Conservation (phyloP, 2,113 vertebrate species). For the Potamarius usumacintae region DNA sequence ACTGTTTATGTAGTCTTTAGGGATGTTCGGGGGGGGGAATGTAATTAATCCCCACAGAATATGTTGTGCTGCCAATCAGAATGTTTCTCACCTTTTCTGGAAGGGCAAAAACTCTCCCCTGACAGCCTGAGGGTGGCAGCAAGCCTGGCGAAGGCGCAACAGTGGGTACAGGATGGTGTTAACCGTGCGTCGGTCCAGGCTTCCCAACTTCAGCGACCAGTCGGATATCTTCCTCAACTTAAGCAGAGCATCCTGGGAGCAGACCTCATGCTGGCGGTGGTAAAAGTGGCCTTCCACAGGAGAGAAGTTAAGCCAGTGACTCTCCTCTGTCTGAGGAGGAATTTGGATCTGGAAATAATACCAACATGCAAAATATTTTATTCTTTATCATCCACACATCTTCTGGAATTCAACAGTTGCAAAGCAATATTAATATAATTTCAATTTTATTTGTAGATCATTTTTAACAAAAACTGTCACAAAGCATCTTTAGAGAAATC, state of each 20-base stretch:
- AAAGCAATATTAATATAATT: background rate
- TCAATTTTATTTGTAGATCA: background rate
- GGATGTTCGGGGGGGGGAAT: no score
- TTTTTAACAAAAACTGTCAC: background rate
- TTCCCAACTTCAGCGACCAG: conserved; percentile 93
- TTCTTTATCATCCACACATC: background rate
- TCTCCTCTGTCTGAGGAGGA: conserved; percentile 91
- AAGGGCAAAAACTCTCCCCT: conserved; percentile 95
- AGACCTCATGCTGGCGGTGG: conserved; percentile 95
- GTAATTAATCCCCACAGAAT: background rate
- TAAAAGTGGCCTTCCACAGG: conserved; percentile 98
- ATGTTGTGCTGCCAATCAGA: background rate
- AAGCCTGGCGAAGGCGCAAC: conserved; percentile 92
- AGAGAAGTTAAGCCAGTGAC: conserved; percentile 95
- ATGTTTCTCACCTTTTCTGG: conserved; percentile 87
- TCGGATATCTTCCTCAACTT: conserved; percentile 95
- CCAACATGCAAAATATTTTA: background rate
- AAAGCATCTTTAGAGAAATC: background rate
- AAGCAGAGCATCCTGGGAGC: conserved; percentile 91
- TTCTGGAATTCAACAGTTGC: background rate
- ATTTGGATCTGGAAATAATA: conserved; percentile 86
- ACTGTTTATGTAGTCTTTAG: background rate
- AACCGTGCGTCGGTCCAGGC: conserved; percentile 91
- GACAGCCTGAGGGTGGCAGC: conserved; percentile 97
- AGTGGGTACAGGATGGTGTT: conserved; percentile 89